These are phyloP conservation scores for Potamarius usumacintae DNA, from an alignment of 2,113 vertebrate species.

Conservation along the genomic window DNA sequence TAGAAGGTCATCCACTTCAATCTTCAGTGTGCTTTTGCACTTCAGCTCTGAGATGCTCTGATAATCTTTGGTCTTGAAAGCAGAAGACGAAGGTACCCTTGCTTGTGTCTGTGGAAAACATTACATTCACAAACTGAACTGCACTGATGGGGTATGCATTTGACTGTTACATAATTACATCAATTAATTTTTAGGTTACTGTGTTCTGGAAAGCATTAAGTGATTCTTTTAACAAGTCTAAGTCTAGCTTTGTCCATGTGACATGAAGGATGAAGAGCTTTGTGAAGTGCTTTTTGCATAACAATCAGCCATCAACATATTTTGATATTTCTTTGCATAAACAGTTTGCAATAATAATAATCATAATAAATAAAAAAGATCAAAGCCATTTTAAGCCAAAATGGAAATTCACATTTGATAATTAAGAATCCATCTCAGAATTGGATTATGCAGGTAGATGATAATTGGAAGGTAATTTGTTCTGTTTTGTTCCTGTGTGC, in stretches of 20 bases:
- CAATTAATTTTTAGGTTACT: neutral
- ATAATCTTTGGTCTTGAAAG: neutral
- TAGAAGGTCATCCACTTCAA: neutral
- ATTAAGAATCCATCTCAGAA: neutral
- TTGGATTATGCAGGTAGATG: neutral
- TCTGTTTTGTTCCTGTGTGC: neutral
- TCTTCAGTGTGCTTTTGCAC: neutral
- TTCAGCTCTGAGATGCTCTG: neutral
- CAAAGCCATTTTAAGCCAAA: neutral
- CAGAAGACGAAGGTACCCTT: neutral
- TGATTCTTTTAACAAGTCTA: neutral
- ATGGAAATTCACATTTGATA: neutral
- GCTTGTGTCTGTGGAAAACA: neutral
- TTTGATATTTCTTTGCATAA: neutral
- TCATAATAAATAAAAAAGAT: neutral
- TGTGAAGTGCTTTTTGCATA: neutral
- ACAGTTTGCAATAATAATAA: neutral
- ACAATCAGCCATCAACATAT: neutral
- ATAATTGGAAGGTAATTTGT: neutral
- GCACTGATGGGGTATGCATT: neutral
- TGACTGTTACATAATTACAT: neutral
- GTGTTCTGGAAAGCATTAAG: neutral
- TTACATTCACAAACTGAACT: neutral
- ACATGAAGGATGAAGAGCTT: neutral
- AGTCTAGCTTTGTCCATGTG: neutral